phyloP scores from a whole-genome alignment of 2,113 vertebrate species.

The Pachyramphus minor region DNA sequence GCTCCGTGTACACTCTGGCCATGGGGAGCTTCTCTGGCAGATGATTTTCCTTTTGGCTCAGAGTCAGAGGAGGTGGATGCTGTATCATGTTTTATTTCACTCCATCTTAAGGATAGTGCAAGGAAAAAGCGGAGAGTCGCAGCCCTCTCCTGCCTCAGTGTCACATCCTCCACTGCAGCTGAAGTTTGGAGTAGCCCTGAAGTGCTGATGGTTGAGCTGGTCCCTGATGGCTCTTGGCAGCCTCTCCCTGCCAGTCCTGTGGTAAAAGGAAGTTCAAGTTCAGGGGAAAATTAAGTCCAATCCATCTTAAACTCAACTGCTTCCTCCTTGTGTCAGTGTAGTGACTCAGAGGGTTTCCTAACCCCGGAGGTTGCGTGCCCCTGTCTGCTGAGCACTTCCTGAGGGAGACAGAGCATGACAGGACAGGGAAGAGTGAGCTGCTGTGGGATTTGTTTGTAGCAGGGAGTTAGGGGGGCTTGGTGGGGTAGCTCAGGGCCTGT shows the following conservation, averaged over 20 bases:
- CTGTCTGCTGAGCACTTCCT: background rate
- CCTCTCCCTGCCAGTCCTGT: background rate
- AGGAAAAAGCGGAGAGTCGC: background rate
- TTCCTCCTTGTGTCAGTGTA: background rate
- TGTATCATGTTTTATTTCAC: background rate
- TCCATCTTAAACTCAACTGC: background rate
- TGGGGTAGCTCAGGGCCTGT: background rate
- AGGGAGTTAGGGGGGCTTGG: background rate
- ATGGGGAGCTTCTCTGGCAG: background rate
- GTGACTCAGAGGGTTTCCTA: background rate
- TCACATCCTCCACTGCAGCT: background rate
- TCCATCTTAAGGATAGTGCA: background rate
- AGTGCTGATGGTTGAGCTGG: background rate
- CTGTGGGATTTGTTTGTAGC: background rate
- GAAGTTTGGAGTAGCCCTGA: background rate
- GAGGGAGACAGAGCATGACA: background rate
- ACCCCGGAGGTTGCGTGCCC: background rate
- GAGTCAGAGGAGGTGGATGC: background rate
- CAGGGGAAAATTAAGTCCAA: background rate
- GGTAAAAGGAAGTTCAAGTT: background rate
- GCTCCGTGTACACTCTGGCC: background rate
- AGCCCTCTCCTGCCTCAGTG: background rate
- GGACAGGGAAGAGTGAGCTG: background rate
- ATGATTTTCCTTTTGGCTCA: background rate
- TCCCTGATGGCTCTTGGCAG: background rate